A percentile compares a stretch with the other conserved stretches of the same genome.
These are phyloP conservation scores for Anastrepha obliqua DNA, from an alignment of 1,140 invertebrate species.

Conservation along the genomic window DNA sequence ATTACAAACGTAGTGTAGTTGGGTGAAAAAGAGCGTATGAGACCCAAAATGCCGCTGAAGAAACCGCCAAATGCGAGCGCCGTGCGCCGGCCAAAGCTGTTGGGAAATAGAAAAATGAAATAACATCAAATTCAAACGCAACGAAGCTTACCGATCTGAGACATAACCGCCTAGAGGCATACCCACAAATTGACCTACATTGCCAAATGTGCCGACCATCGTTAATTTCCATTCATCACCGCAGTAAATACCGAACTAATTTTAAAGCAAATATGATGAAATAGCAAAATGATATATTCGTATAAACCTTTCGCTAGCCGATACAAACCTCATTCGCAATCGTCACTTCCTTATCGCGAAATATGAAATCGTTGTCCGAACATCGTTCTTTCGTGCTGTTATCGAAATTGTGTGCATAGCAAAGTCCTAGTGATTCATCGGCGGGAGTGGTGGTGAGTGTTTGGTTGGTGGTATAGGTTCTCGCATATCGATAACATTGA, in stretches of 20 bases:
- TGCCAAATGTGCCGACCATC: constrained; percentile 83
- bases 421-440: constrained; percentile 63
- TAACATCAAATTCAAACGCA: background rate
- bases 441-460: background rate
- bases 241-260: constrained; percentile 69
- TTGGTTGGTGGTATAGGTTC: constrained; percentile 58
- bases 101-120: constrained; percentile 55
- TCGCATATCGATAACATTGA: constrained; percentile 75
- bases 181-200: constrained; percentile 82
- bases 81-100: constrained; percentile 80
- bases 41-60: constrained; percentile 78
- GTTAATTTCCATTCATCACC: constrained; percentile 81
- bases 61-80: constrained; percentile 78
- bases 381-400: constrained; percentile 65
- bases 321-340: constrained; percentile 74
- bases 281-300: too few relatives aligned
- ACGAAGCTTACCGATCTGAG: constrained; percentile 78
- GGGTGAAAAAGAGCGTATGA: constrained; percentile 80
- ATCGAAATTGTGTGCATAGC: constrained; percentile 73
- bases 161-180: constrained; percentile 81
- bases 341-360: constrained; percentile 68
- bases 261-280: background rate
- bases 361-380: constrained; percentile 65
- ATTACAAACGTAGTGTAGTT: constrained; percentile 79
- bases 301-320: constrained; percentile 57